Conservation (phyloP, 2,888 invertebrate genomes). For the Ochlodes sylvanus region DNA sequence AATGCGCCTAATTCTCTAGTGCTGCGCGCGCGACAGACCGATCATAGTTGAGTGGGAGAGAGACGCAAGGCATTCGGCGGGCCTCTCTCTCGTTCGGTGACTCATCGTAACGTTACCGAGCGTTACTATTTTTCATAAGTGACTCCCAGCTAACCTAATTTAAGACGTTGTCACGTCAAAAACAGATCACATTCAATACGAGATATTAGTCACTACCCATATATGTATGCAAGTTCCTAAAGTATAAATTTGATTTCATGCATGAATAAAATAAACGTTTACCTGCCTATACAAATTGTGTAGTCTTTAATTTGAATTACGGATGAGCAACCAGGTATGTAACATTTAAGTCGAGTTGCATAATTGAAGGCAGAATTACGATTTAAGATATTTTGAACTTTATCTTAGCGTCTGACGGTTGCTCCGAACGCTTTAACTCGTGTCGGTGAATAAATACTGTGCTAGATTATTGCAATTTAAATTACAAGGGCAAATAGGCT, state of each 20-base stretch:
- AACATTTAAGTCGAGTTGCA: conserved; percentile 13
- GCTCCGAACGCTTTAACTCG: not conserved
- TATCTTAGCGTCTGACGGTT: conserved; percentile 4
- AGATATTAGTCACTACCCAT: not conserved
- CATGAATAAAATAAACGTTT: not conserved
- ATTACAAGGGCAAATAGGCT: conserved; percentile 33
- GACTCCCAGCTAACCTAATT: too few species aligned
- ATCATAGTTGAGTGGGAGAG: too few species aligned
- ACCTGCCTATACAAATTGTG: not conserved
- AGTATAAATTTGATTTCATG: not conserved
- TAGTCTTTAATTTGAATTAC: not conserved
- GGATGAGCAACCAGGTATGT: conserved; percentile 12
- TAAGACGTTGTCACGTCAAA: too few species aligned
- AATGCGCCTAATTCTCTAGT: too few species aligned
- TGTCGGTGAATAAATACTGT: not conserved
- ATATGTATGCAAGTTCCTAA: too few species aligned
- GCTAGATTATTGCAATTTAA: conserved; percentile 27
- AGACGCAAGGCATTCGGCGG: too few species aligned
- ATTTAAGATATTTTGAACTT: conserved; percentile 29
- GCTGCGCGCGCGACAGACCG: too few species aligned
- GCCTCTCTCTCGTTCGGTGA: too few species aligned
- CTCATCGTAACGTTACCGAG: too few species aligned
- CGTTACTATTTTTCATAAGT: too few species aligned
- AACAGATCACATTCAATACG: not conserved
- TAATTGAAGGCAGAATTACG: conserved; percentile 12